These are phyloP conservation scores for Cryptocephalus primarius DNA, from an alignment of 2,888 invertebrate species.

Conservation along the genomic window DNA sequence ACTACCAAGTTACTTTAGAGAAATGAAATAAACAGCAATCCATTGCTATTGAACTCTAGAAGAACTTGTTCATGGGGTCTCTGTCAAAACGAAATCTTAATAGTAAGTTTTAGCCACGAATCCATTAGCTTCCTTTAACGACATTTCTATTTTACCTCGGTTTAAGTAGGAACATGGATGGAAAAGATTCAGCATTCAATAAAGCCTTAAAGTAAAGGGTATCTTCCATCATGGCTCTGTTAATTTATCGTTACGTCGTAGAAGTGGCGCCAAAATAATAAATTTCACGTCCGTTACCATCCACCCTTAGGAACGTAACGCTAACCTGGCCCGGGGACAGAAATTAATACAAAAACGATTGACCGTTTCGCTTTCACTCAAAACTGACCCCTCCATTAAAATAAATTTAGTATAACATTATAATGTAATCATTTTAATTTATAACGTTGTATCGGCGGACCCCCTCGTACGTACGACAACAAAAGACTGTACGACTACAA, in stretches of 20 bases:
- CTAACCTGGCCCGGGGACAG: slow-evolving; percentile 1
- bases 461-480: slow-evolving; percentile 9
- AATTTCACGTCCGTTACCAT: slow-evolving; percentile 6
- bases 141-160: too few species aligned
- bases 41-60: too few species aligned
- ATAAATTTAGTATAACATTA: slow-evolving; percentile 31
- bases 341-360: slow-evolving; percentile 23
- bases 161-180: too few species aligned
- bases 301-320: slow-evolving; percentile 1
- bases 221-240: too few species aligned
- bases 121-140: too few species aligned
- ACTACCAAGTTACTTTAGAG: too few species aligned
- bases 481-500: slow-evolving; percentile 20
- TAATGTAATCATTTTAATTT: slow-evolving; percentile 31
- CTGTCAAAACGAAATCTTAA: too few species aligned
- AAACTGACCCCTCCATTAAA: slow-evolving; percentile 23
- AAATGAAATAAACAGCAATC: too few species aligned
- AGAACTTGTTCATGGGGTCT: too few species aligned
- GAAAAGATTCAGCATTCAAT: too few species aligned
- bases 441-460: slow-evolving; percentile 15
- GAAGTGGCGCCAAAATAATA: slow-evolving; percentile 1
- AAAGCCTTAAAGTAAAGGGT: too few species aligned
- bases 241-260: not conserved
- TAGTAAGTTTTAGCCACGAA: too few species aligned
- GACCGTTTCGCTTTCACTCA: slow-evolving; percentile 20